These are phyloP conservation scores for Sphaeridia pumilis DNA, from an alignment of 2,888 invertebrate species.

Conservation along the genomic window DNA sequence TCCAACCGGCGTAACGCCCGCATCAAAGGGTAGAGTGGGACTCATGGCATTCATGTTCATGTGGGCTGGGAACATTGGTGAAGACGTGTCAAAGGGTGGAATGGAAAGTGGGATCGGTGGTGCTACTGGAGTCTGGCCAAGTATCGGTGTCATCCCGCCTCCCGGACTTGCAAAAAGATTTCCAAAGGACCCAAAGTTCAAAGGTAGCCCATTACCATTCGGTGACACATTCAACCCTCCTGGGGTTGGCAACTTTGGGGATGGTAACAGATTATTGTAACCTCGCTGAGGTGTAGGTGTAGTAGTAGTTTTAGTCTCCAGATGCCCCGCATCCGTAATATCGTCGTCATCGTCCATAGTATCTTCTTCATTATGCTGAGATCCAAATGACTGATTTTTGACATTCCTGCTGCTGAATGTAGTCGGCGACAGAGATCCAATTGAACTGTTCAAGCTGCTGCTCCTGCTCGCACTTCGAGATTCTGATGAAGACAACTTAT, in stretches of 20 bases:
- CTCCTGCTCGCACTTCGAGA: conserved; percentile 1
- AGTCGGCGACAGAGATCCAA: not conserved
- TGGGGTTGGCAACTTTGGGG: not conserved
- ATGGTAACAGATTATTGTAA: not conserved
- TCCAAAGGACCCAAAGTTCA: conserved; percentile 17
- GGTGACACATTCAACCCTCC: not conserved
- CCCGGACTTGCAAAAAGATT: conserved; percentile 21
- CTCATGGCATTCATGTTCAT: conserved; percentile 18
- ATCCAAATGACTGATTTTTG: not conserved
- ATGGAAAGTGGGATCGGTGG: conserved; percentile 16
- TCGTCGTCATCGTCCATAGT: not conserved
- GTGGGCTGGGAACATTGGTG: conserved; percentile 21
- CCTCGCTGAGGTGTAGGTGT: no score
- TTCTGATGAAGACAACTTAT: not conserved
- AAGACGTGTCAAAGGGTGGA: conserved; percentile 21
- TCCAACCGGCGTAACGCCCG: not conserved
- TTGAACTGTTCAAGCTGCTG: not conserved
- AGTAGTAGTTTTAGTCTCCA: no score
- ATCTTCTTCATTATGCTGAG: not conserved
- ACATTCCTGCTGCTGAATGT: no score
- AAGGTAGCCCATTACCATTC: conserved; percentile 1
- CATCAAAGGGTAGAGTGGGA: conserved; percentile 23
- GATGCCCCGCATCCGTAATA: not conserved
- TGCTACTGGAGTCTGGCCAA: conserved; percentile 26
- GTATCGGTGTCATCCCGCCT: no score